Conservation (phyloP, 1,140 invertebrate genomes). For the Agraylea sexmaculata region DNA sequence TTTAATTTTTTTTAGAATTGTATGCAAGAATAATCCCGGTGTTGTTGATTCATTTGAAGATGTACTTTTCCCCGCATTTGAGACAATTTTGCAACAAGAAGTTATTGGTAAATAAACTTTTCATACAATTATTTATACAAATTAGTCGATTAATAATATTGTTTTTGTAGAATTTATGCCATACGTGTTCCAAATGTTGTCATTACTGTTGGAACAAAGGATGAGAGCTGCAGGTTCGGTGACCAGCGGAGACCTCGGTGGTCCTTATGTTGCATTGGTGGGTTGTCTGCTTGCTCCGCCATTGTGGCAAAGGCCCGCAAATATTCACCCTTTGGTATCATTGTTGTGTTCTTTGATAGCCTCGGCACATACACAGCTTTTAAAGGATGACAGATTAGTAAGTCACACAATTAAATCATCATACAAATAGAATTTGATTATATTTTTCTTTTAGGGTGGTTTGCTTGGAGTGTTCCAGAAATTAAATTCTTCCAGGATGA, state of each 20-base stretch:
- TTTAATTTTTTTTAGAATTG: slow-evolving; percentile 51
- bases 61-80: slow-evolving; percentile 84
- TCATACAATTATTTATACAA: neutral
- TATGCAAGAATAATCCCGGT: slow-evolving; percentile 66
- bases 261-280: slow-evolving; percentile 80
- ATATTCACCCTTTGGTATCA: slow-evolving; percentile 82
- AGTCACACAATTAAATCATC: slow-evolving; percentile 21
- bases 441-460: slow-evolving; percentile 51
- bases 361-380: slow-evolving; percentile 59
- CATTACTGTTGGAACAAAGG: slow-evolving; percentile 79
- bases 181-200: slow-evolving; percentile 94
- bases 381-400: slow-evolving; percentile 55
- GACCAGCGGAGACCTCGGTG: slow-evolving; percentile 44
- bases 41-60: slow-evolving; percentile 85
- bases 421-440: slow-evolving; percentile 25
- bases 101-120: slow-evolving; percentile 57
- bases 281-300: slow-evolving; percentile 76
- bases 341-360: slow-evolving; percentile 78
- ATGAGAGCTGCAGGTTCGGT: slow-evolving; percentile 43
- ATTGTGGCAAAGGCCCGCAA: slow-evolving; percentile 85
- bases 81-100: slow-evolving; percentile 86
- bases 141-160: slow-evolving; percentile 3
- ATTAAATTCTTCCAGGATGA: slow-evolving; percentile 85
- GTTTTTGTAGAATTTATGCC: slow-evolving; percentile 80
- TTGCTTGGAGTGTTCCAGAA: slow-evolving; percentile 94